A percentile compares a stretch with the other conserved stretches of the same genome.
phyloP scores from a whole-genome alignment of 2,113 vertebrate genomes.

The Thalassoma bifasciatum region DNA sequence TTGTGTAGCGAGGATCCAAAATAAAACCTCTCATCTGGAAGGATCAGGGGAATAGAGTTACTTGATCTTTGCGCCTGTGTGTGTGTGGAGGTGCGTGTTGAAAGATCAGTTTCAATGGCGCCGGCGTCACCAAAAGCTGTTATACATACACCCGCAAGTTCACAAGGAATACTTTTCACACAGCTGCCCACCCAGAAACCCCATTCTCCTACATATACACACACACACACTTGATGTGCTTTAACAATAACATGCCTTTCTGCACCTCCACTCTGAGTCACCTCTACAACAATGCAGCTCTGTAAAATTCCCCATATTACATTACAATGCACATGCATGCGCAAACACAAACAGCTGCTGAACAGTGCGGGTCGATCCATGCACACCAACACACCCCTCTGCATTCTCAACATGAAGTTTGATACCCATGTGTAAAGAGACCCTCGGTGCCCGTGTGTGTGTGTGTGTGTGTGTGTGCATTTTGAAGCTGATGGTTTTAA shows the following conservation, averaged over 20 bases:
- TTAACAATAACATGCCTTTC: constrained; percentile 64
- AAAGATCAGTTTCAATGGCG: constrained; percentile 68
- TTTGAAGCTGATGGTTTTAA: constrained; percentile 4
- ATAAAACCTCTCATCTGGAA: constrained; percentile 66
- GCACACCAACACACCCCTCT: constrained; percentile 55
- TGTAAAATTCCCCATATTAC: constrained; percentile 69
- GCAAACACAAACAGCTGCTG: constrained; percentile 70
- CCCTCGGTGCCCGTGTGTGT: background rate
- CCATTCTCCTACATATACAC: constrained; percentile 22
- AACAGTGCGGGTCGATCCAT: constrained; percentile 58
- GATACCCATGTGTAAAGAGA: constrained; percentile 61
- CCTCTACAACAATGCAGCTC: constrained; percentile 59
- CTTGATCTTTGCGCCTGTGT: constrained; percentile 45
- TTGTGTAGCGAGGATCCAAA: constrained; percentile 50
- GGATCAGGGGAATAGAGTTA: constrained; percentile 64
- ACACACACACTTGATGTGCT: constrained; percentile 54
- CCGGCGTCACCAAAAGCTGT: constrained; percentile 50
- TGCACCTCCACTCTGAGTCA: constrained; percentile 50
- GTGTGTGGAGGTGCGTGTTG: constrained; percentile 9
- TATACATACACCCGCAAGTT: constrained; percentile 52
- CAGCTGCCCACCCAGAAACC: constrained; percentile 41
- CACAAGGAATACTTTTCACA: constrained; percentile 49
- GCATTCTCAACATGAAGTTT: constrained; percentile 61
- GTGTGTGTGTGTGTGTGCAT: constrained; percentile 13
- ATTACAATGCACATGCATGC: constrained; percentile 64